These are phyloP conservation scores for Plodia interpunctella DNA, from an alignment of 1,140 invertebrate species.

Conservation along the genomic window DNA sequence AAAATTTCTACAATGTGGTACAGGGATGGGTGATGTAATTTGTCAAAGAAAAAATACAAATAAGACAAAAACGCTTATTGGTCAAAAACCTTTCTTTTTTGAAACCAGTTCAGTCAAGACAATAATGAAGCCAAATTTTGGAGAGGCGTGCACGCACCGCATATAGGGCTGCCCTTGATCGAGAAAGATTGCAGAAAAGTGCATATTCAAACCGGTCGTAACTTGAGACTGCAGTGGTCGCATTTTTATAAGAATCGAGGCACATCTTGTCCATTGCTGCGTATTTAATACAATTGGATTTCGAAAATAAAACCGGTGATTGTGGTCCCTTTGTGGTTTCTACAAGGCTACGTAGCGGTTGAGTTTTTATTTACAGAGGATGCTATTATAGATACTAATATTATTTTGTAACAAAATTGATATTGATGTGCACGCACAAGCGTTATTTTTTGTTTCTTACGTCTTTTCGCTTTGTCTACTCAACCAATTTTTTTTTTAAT, in stretches of 20 bases:
- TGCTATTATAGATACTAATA: too few relatives aligned
- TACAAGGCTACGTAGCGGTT: slow-evolving; percentile 1
- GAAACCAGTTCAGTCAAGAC: background rate
- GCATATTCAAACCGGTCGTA: slow-evolving; percentile 48
- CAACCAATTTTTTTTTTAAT: too few relatives aligned
- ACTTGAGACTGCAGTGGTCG: slow-evolving; percentile 27
- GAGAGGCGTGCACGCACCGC: background rate
- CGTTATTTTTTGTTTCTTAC: too few relatives aligned
- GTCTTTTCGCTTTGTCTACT: too few relatives aligned
- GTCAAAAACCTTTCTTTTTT: background rate
- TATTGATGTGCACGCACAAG: too few relatives aligned
- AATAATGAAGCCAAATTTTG: background rate
- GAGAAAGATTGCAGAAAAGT: slow-evolving; percentile 33
- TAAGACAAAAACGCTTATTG: too few relatives aligned
- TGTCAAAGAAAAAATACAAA: too few relatives aligned
- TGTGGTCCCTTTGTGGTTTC: background rate
- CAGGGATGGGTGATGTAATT: too few relatives aligned
- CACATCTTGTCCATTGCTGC: slow-evolving; percentile 25
- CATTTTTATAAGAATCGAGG: slow-evolving; percentile 55
- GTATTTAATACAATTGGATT: slow-evolving; percentile 28
- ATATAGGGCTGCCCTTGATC: slow-evolving; percentile 39
- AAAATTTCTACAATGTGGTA: too few relatives aligned
- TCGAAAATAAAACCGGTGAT: slow-evolving; percentile 7
- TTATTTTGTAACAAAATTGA: too few relatives aligned
- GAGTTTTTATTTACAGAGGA: background rate